These are phyloP conservation scores for Napeogenes sylphis DNA, from an alignment of 2,888 invertebrate species.

Conservation along the genomic window DNA sequence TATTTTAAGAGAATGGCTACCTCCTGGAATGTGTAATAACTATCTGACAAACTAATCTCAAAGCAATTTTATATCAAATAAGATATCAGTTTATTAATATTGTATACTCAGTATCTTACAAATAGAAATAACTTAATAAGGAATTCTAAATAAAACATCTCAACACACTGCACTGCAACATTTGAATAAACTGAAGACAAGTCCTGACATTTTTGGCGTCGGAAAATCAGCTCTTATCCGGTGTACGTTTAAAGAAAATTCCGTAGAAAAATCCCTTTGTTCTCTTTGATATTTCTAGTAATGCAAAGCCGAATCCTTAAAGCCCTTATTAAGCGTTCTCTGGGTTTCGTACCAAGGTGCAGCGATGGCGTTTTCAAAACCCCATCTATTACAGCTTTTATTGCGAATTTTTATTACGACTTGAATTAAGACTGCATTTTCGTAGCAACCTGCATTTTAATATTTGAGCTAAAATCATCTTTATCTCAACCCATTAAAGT, in stretches of 20 bases:
- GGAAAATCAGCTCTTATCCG: slow-evolving; percentile 21
- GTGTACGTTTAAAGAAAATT: slow-evolving; percentile 11
- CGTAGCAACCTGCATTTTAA: slow-evolving; percentile 14
- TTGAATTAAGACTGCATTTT: slow-evolving; percentile 40
- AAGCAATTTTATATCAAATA: no score
- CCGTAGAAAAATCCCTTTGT: slow-evolving; percentile 23
- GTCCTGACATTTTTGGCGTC: slow-evolving; percentile 16
- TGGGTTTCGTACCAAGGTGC: slow-evolving; percentile 31
- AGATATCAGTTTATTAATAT: no score
- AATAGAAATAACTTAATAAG: neutral
- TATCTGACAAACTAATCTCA: no score
- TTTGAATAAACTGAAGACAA: slow-evolving; percentile 18
- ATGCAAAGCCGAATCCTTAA: slow-evolving; percentile 28
- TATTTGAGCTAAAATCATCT: slow-evolving; percentile 11
- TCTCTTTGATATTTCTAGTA: slow-evolving; percentile 24
- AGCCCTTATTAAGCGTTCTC: slow-evolving; percentile 23
- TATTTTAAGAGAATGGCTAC: no score
- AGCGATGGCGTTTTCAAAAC: slow-evolving; percentile 42
- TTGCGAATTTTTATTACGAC: slow-evolving; percentile 43
- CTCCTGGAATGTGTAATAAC: no score
- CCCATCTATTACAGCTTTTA: slow-evolving; percentile 43
- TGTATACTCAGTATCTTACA: no score
- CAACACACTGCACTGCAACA: slow-evolving; percentile 7
- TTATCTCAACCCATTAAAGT: neutral
- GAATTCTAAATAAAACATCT: slow-evolving; percentile 1